Evolutionary conservation across 2,113 vertebrate genomes (phyloP), one percentile per base, ranked within the genome.

Genomic region (Macrotus californicus): DNA sequence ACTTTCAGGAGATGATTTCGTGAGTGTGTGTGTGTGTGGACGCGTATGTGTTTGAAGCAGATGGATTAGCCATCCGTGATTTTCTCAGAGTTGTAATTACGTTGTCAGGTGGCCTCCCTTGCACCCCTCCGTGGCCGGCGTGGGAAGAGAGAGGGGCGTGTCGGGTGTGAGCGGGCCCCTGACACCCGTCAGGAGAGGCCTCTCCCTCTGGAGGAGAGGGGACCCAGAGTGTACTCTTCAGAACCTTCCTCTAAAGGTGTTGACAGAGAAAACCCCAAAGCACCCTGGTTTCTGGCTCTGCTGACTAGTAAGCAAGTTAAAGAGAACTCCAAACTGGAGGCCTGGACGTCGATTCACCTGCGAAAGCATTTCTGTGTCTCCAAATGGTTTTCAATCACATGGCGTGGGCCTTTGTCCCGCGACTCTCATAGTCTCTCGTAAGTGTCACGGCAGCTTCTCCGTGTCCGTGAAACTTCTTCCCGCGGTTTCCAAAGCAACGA

Each of bases 21-120:
- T 7, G 36, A 39, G 7, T 14, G 3, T 39, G 14, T 26, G 48
- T 22, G 56, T 66, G 69, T 36, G 31, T 6, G 96, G 96, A 8
- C 0, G 2, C 13, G 4, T 36, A 7, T 31, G 91, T 96, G 96
- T 96, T 96, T 93, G 91, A 98, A 97, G 93, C 97, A 98, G 97
- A 97, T 97, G 95, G 97, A 97, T 97, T 97, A 97, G 91, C 93
- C 97, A 96, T 89, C 97, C 96, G 93, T 97, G 94, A 96, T 98
- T 98, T 98, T 96, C 97, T 97, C 97, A 97, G 97, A 98, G 94
- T 80, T 84, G 76, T 97, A 96, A 97, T 97, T 98, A 93, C 92
- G 66, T 96, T 96, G 96, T 75, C 77, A 56, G 91, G 41, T 96
- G 84, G 56, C 56, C 93, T 98, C 96, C 46, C 93, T 69, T 64